Conservation (phyloP, 2,888 invertebrate genomes). For the Cloeon dipterum region DNA sequence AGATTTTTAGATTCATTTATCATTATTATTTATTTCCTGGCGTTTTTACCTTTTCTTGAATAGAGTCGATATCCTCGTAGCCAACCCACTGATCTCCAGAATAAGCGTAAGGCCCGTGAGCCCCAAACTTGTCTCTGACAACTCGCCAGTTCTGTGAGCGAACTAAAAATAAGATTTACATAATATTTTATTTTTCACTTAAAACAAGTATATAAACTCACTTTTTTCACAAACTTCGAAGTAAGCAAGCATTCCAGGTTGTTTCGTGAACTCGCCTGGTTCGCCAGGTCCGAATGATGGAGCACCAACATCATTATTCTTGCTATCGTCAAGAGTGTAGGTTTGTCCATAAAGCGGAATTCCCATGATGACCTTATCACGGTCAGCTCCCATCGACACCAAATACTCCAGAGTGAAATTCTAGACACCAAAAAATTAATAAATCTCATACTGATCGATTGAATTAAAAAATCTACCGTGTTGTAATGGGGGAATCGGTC, state of each 20-base stretch:
- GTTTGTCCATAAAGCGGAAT: conserved; percentile 74
- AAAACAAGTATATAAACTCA: conserved; percentile 5
- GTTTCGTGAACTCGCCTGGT: conserved; percentile 58
- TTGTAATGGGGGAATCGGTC: conserved; percentile 55
- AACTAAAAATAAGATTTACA: conserved; percentile 15
- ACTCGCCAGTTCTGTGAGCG: conserved; percentile 42
- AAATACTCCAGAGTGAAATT: conserved; percentile 62
- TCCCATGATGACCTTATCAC: conserved; percentile 54
- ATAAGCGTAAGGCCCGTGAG: conserved; percentile 55
- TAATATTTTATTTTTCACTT: too few species aligned
- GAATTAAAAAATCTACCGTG: conserved; percentile 29
- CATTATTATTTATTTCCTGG: not conserved
- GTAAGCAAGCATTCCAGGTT: conserved; percentile 71
- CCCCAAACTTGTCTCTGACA: conserved; percentile 25
- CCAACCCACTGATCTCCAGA: conserved; percentile 72
- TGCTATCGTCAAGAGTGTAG: conserved; percentile 34
- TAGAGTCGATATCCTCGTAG: conserved; percentile 58
- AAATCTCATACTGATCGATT: not conserved
- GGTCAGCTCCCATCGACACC: conserved; percentile 45
- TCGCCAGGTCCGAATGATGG: conserved; percentile 49
- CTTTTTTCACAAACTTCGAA: conserved; percentile 54
- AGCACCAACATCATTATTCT: conserved; percentile 28
- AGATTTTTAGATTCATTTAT: conserved; percentile 3
- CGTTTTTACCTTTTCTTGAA: conserved; percentile 23
- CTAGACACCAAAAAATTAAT: conserved; percentile 18